Evolutionary conservation across 1,140 invertebrate species (phyloP).

Genomic region (Holotrichia oblita): DNA sequence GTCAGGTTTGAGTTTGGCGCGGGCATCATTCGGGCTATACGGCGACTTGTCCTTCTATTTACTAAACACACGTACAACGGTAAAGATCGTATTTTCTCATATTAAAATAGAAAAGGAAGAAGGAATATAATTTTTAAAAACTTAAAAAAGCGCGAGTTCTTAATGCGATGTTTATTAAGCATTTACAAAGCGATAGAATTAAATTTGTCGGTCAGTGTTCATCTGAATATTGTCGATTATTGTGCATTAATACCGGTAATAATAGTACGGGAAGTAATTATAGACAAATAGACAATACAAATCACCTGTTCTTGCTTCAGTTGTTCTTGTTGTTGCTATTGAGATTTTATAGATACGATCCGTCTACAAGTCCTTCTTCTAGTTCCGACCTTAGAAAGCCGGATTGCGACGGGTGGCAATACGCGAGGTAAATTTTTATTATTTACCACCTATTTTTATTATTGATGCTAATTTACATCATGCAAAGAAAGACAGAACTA

Average conservation of each 20-base stretch:
- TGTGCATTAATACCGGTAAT: not conserved
- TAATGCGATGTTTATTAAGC: constrained; percentile 29
- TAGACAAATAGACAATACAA: not conserved
- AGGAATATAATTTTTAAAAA: not conserved
- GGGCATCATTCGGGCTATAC: constrained; percentile 3
- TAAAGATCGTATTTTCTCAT: not conserved
- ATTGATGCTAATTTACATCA: too few species aligned
- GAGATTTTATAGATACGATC: not conserved
- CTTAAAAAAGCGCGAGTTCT: not conserved
- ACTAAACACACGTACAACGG: not conserved
- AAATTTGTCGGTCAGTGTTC: constrained; percentile 10
- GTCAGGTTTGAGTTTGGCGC: constrained; percentile 32
- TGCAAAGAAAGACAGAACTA: not conserved
- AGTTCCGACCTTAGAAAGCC: constrained; percentile 6
- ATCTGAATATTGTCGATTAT: not conserved
- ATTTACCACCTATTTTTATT: not conserved
- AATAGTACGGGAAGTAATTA: not conserved
- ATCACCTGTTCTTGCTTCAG: constrained; percentile 1
- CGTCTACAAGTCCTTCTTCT: constrained; percentile 12
- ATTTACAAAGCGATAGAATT: not conserved
- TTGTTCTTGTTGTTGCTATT: constrained; percentile 3
- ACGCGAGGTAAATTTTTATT: constrained; percentile 30
- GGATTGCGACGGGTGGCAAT: constrained; percentile 19
- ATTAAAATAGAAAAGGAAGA: not conserved
- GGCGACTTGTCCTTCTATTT: not conserved